Evolutionary conservation across 2,113 vertebrate genomes (phyloP).

Genomic region (Furnarius figulus): DNA sequence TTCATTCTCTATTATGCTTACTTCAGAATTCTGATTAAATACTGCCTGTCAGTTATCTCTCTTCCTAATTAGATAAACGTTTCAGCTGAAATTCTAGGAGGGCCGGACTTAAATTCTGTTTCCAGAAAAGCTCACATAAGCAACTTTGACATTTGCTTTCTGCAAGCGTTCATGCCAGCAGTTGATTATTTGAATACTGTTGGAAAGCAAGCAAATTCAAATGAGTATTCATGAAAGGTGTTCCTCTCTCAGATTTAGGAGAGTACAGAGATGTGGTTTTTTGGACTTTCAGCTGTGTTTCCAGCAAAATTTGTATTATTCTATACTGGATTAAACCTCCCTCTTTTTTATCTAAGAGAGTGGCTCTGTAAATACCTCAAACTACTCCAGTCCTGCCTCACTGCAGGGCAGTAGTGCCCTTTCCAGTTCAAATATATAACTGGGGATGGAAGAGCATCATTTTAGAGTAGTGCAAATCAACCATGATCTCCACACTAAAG

Average conservation of each 20-base stretch:
- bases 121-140: neutral
- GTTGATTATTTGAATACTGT: neutral
- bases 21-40: neutral
- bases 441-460: neutral
- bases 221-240: neutral
- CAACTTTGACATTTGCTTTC: conserved; percentile 14
- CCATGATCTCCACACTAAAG: neutral
- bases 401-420: neutral
- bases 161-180: neutral
- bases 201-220: conserved; percentile 21
- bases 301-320: neutral
- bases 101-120: neutral
- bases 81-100: neutral
- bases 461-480: neutral
- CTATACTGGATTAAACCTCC: neutral
- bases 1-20: neutral
- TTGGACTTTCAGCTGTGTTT: neutral
- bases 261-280: neutral
- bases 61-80: neutral
- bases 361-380: neutral
- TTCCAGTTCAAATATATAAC: neutral
- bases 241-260: neutral
- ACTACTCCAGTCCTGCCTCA: neutral
- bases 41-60: neutral
- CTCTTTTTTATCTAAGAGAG: neutral